These are phyloP conservation scores for Diadumene lineata DNA, from an alignment of 92 coral and sea anemone species.

Conservation along the genomic window DNA sequence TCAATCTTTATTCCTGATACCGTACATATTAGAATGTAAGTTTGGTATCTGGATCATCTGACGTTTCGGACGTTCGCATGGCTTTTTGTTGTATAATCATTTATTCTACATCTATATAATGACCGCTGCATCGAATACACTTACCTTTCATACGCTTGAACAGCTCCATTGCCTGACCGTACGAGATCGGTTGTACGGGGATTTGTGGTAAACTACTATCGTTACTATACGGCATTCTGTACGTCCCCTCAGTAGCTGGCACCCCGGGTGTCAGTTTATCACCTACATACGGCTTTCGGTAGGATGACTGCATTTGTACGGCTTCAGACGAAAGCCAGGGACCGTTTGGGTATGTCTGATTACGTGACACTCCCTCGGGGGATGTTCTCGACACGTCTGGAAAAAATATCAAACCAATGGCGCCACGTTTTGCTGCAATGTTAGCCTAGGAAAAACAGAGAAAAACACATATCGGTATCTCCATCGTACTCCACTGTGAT, in stretches of 20 bases:
- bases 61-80: too few relatives aligned
- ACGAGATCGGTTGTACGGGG: conserved; percentile 91
- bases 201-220: conserved; percentile 62
- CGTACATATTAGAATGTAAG: too few relatives aligned
- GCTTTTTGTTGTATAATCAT: too few relatives aligned
- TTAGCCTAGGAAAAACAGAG: conserved; percentile 36
- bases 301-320: conserved; percentile 64
- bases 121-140: too few relatives aligned
- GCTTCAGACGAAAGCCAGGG: conserved; percentile 82
- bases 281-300: conserved; percentile 51
- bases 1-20: too few relatives aligned
- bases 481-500: too few relatives aligned
- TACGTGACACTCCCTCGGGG: conserved; percentile 48
- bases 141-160: conserved; percentile 74
- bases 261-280: conserved; percentile 90
- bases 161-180: conserved; percentile 77
- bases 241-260: conserved; percentile 78
- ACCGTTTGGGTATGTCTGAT: conserved; percentile 64
- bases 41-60: too few relatives aligned
- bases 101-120: too few relatives aligned
- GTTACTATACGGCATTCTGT: conserved; percentile 57
- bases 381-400: conserved; percentile 63
- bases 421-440: conserved; percentile 73
- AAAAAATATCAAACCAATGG: conserved; percentile 75
- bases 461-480: neutral